Conservation (phyloP, 2,888 invertebrate genomes). For the Dryobota labecula region DNA sequence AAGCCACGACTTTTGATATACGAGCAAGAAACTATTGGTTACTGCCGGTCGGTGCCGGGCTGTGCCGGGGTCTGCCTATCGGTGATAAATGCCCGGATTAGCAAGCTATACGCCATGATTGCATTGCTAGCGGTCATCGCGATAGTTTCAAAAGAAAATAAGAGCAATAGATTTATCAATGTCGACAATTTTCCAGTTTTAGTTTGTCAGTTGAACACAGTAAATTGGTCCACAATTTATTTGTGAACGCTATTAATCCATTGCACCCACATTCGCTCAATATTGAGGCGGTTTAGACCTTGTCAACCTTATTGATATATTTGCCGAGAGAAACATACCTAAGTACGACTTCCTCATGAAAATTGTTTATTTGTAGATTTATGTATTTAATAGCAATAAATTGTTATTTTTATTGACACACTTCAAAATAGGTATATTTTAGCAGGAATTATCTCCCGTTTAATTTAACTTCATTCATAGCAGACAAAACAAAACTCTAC, state of each 20-base stretch:
- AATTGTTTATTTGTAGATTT: conserved; percentile 16
- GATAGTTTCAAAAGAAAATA: conserved; percentile 12
- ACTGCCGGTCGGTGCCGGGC: conserved; percentile 30
- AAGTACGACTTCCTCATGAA: neutral
- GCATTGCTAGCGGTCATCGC: conserved; percentile 3
- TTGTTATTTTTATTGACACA: conserved; percentile 26
- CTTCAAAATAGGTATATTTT: neutral
- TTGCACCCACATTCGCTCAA: conserved; percentile 11
- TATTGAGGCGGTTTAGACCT: neutral
- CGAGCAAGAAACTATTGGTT: conserved; percentile 67
- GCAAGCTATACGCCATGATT: conserved; percentile 39
- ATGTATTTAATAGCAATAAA: conserved; percentile 11
- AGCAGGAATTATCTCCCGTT: conserved; percentile 4
- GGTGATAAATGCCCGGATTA: conserved; percentile 62
- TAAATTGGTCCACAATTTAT: conserved; percentile 24
- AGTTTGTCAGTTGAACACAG: neutral
- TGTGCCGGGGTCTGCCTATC: conserved; percentile 35
- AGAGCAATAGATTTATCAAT: neutral
- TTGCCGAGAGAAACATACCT: conserved; percentile 24
- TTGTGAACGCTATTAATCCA: conserved; percentile 7
- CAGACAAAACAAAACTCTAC: conserved; percentile 17
- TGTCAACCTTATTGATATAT: conserved; percentile 4
- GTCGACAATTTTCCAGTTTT: conserved; percentile 14
- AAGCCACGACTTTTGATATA: conserved; percentile 71
- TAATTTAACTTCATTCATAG: conserved; percentile 1